These are phyloP conservation scores for Drosophila testacea DNA, from an alignment of 2,888 invertebrate genomes.

Conservation along the genomic window DNA sequence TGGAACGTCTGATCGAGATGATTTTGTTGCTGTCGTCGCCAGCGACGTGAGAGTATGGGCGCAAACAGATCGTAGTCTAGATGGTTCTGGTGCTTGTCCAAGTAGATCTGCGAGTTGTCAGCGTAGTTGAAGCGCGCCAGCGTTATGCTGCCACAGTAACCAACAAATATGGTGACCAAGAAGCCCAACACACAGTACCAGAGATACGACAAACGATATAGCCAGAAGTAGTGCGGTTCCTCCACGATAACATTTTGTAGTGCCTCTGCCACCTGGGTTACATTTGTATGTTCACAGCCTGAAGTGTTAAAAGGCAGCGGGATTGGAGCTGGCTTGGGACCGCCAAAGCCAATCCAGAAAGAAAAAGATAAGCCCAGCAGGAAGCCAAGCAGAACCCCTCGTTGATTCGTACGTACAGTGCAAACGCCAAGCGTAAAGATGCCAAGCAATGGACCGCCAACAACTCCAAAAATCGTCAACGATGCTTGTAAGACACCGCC, in stretches of 20 bases:
- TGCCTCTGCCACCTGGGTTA: constrained; percentile 39
- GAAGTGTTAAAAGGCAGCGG: constrained; percentile 87
- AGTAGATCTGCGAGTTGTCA: constrained; percentile 78
- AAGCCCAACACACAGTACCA: constrained; percentile 88
- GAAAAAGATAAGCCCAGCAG: constrained; percentile 88
- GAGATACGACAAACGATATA: constrained; percentile 91
- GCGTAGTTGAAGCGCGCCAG: constrained; percentile 81
- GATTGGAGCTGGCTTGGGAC: constrained; percentile 88
- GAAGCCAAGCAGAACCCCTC: constrained; percentile 90
- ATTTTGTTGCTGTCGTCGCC: constrained; percentile 71
- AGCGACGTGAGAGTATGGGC: constrained; percentile 86
- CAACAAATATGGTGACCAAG: constrained; percentile 85
- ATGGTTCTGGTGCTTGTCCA: constrained; percentile 79
- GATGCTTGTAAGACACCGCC: constrained; percentile 94
- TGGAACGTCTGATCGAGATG: constrained; percentile 69
- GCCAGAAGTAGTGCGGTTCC: constrained; percentile 84
- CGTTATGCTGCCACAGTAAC: constrained; percentile 86
- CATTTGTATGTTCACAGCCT: constrained; percentile 85
- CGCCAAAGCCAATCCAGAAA: constrained; percentile 94
- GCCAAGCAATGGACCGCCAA: constrained; percentile 94
- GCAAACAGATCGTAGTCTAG: constrained; percentile 87
- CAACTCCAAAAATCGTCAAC: constrained; percentile 93
- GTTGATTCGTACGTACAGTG: constrained; percentile 90
- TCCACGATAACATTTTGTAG: constrained; percentile 6
- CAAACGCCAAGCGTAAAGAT: constrained; percentile 94